These are phyloP conservation scores for Pteromalus puparum DNA, from an alignment of 1,140 invertebrate species.

Conservation along the genomic window DNA sequence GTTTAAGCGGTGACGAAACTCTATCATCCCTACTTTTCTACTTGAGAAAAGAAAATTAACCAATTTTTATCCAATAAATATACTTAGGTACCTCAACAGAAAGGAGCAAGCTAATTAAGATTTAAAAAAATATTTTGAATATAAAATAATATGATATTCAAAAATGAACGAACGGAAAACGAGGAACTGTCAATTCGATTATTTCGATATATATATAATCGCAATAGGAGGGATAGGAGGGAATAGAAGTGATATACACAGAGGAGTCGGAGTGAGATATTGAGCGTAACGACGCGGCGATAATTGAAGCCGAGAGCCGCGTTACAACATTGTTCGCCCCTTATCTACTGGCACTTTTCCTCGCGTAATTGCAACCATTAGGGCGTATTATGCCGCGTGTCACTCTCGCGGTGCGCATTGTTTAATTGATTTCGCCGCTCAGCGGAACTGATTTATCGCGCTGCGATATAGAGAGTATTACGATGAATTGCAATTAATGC, in stretches of 20 bases:
- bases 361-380: neutral
- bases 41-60: no score
- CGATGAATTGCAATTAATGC: neutral
- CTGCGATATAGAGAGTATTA: neutral
- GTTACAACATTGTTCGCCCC: neutral
- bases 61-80: no score
- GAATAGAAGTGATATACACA: neutral
- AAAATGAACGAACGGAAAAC: no score
- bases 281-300: slow-evolving; percentile 3
- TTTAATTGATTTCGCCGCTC: slow-evolving; percentile 17
- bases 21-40: no score
- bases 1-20: no score
- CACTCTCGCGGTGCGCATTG: neutral
- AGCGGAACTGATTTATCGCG: neutral
- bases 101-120: no score
- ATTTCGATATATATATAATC: no score
- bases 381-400: neutral
- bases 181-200: no score
- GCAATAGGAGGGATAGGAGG: no score
- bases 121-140: no score
- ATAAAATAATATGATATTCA: no score
- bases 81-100: no score
- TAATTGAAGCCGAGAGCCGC: slow-evolving; percentile 12
- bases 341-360: slow-evolving; percentile 8
- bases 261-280: neutral